phyloP scores from a whole-genome alignment of 1,140 invertebrate genomes.

The Goniozus legneri region DNA sequence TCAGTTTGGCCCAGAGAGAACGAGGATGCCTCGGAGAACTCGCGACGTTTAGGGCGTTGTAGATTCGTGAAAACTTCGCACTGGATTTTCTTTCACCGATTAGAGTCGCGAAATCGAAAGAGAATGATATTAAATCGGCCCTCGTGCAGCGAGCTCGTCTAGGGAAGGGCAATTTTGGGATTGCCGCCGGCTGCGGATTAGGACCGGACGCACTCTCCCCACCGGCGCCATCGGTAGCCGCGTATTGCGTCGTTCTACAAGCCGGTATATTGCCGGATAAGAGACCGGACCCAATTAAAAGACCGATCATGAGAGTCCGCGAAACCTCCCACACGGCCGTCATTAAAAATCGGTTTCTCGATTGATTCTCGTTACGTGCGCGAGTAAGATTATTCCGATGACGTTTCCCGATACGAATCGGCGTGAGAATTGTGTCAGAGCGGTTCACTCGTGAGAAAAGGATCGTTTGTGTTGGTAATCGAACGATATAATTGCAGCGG shows the following conservation, averaged over 20 bases:
- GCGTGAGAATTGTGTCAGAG: slow-evolving; percentile 17
- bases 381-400: no score
- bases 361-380: no score
- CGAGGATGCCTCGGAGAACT: no score
- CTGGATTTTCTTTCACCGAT: no score
- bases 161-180: slow-evolving; percentile 43
- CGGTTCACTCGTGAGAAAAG: slow-evolving; percentile 23
- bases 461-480: no score
- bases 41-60: no score
- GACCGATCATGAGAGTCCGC: slow-evolving; percentile 41
- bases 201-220: slow-evolving; percentile 20
- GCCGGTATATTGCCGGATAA: slow-evolving; percentile 44
- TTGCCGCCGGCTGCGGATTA: slow-evolving; percentile 48
- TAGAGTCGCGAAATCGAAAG: slow-evolving; percentile 12
- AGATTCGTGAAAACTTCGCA: no score
- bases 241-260: no score
- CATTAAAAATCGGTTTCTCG: no score
- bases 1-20: no score
- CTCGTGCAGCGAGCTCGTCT: slow-evolving; percentile 16
- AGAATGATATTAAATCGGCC: background rate
- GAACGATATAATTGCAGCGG: no score
- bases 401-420: no score
- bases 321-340: background rate
- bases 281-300: slow-evolving; percentile 49
- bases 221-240: slow-evolving; percentile 9